Conservation (phyloP, 2,797 vertebrate species). For the Lacerta agilis region DNA sequence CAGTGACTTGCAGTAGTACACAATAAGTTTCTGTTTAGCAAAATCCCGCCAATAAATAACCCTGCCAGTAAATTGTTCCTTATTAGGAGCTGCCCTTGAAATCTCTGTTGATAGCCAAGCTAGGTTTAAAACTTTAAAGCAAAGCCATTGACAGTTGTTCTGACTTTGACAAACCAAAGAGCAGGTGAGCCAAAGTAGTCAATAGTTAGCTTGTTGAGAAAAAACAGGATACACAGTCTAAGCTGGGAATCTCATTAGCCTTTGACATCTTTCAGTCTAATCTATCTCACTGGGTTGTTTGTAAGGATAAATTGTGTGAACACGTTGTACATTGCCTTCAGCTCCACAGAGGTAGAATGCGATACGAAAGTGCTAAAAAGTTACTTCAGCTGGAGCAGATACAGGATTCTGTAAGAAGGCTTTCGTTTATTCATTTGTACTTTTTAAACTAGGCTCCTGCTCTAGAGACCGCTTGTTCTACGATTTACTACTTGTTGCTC, state of each 20-base stretch:
- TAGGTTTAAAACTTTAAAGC: not conserved
- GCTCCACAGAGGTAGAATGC: not conserved
- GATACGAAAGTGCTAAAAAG: not conserved
- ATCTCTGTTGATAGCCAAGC: not conserved
- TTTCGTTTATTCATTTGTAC: not conserved
- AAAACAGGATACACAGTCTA: not conserved
- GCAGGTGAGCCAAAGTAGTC: not conserved
- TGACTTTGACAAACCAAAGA: not conserved
- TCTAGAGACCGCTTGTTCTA: not conserved
- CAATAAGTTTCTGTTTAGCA: not conserved
- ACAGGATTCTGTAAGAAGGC: fast-evolving
- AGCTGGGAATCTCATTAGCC: not conserved
- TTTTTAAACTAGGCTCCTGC: not conserved
- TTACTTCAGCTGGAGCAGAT: not conserved
- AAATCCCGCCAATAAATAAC: not conserved
- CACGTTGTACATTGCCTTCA: not conserved
- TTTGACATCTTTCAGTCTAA: not conserved
- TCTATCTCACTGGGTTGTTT: not conserved
- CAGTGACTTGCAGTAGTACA: not conserved
- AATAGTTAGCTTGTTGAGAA: not conserved
- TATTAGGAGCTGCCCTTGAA: not conserved
- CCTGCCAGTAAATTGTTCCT: not conserved
- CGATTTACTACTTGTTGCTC: no score
- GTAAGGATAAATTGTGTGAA: not conserved
- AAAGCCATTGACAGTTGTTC: not conserved